phyloP scores from a whole-genome alignment of 2,113 vertebrate species.

The Pseudopipra pipra region DNA sequence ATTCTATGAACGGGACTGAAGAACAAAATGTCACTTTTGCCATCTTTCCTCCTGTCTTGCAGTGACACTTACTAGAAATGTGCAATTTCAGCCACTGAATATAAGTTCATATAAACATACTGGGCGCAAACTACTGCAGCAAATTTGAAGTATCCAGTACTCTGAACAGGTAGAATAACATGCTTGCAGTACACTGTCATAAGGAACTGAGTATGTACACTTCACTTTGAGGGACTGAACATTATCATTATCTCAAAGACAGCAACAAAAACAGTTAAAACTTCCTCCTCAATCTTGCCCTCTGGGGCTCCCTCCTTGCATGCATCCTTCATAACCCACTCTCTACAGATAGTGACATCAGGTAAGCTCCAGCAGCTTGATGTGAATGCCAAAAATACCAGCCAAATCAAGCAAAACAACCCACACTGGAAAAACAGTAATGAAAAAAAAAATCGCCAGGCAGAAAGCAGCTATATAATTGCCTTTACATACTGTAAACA shows the following conservation, averaged over 20 bases:
- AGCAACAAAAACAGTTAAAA: not conserved
- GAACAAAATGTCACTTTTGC: not conserved
- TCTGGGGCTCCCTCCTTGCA: not conserved
- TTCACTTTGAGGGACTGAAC: not conserved
- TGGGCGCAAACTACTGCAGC: not conserved
- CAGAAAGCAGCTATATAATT: not conserved
- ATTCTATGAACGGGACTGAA: not conserved
- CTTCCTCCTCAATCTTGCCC: not conserved
- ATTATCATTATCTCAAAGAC: not conserved
- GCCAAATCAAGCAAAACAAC: not conserved
- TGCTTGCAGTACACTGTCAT: not conserved
- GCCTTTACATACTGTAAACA: not conserved
- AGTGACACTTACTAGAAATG: rapidly evolving
- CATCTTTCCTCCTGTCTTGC: not conserved
- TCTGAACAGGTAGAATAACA: not conserved
- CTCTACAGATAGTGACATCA: not conserved
- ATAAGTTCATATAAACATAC: not conserved
- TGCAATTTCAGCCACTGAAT: not conserved
- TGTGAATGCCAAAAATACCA: not conserved
- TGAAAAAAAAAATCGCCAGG: not conserved
- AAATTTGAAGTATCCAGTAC: not conserved
- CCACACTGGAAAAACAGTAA: not conserved
- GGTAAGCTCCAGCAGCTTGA: not conserved
- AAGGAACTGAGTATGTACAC: not conserved
- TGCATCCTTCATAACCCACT: not conserved